Base-by-base conservation (phyloP, 2,113 vertebrate species). In the Verasper variegatus region DNA sequence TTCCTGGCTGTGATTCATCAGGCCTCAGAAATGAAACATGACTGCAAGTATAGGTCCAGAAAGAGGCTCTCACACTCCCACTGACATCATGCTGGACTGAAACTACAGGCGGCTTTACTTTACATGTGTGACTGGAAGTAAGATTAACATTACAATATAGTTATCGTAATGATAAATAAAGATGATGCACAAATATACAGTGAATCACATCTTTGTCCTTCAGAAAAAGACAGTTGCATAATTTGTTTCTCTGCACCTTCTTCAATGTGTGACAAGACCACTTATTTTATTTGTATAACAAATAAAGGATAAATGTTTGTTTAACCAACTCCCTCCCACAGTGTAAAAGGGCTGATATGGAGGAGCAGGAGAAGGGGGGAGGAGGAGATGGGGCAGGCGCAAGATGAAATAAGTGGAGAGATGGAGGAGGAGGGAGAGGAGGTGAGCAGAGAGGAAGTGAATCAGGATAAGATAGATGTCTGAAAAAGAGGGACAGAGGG, bases 1-100 rank as follows among this genome's bases (percentile, higher is more conserved):
- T 87, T 85, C 20, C 84, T 89, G 90, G 86, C 81, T 45, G 12
- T 78, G 84, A 91, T 85, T 87, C 89, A 85, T 72, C 69, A 78
- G 82, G 65, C 49, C 72, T 68, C 78, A 58, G 35, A 83, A 88
- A 84, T 69, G 76, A 83, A 74, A 59, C 64, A 6, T 74, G 79
- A 71, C 74, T 51, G 61, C 7, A 71, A 73, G 73, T 1, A 61
- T 11, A 35, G 61, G 63, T 71, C 75, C 26, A 80, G 66, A 2
- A 49, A 49, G 74, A 54, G 72, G 49, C 80, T 86, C 74, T 85
- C 73, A 26, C 72, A 49, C 80, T 86, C 76, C 83, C 75, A 31
- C 72, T 82, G 83, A 88, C 68, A 77, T 88, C 80, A 82, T 57
- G 57, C 55, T 77, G 70, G 73, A 82, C 66, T 65, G 20, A 74